Conservation (phyloP, 2,888 invertebrate genomes). For the Drepanosiphum platanoidis region DNA sequence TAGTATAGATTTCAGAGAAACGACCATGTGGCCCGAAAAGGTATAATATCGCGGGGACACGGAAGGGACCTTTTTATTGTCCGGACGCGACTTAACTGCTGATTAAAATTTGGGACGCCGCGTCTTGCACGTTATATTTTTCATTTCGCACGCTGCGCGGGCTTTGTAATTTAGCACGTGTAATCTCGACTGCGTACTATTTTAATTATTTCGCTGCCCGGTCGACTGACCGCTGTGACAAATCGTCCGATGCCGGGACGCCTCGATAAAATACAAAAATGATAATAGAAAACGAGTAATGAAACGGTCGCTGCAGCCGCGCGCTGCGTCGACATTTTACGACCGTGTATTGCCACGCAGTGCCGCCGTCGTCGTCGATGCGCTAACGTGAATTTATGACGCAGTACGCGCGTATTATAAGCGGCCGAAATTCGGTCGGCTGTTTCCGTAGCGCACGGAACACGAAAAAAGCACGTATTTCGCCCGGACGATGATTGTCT, state of each 20-base stretch:
- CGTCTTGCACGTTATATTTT: neutral
- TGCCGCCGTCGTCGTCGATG: no score
- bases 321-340: no score
- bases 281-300: neutral
- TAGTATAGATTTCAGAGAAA: no score
- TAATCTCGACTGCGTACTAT: neutral
- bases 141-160: neutral
- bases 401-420: no score
- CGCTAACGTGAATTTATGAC: no score
- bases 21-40: neutral
- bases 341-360: no score
- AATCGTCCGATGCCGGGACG: neutral
- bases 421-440: no score
- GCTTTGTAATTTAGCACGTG: neutral
- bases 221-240: neutral
- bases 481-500: no score
- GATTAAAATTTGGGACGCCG: neutral
- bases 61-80: neutral
- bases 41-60: neutral
- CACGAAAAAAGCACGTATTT: no score
- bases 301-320: no score
- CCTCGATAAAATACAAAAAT: neutral
- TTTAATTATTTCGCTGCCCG: neutral
- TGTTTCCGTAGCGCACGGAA: no score
- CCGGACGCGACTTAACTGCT: neutral